Conservation (phyloP, 2,113 vertebrate species). For the Bubo scandiacus region DNA sequence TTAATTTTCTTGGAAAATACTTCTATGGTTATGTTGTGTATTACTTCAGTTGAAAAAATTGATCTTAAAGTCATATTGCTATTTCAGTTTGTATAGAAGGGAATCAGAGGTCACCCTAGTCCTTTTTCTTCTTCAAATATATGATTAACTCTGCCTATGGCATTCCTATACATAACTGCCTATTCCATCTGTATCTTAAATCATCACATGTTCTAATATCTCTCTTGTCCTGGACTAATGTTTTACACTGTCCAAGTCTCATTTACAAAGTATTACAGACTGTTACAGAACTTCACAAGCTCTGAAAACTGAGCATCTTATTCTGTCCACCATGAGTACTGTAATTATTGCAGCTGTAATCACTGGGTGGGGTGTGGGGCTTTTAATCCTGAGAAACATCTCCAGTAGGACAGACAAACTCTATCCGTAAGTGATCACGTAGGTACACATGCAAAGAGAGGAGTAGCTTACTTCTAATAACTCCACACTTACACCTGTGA, state of each 20-base stretch:
- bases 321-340: not conserved
- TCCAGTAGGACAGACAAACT: not conserved
- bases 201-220: not conserved
- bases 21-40: not conserved
- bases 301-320: not conserved
- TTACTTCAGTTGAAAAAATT: not conserved
- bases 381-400: rapidly evolving
- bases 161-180: not conserved
- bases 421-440: not conserved
- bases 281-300: not conserved
- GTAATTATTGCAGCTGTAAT: not conserved
- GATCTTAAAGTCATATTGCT: not conserved
- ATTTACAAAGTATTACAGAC: not conserved
- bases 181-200: not conserved
- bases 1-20: not conserved
- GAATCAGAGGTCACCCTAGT: not conserved
- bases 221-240: not conserved
- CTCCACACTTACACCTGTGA: not conserved
- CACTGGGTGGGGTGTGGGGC: not conserved
- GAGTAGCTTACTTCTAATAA: not conserved
- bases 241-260: not conserved
- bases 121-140: not conserved
- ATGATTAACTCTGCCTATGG: not conserved
- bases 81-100: not conserved
- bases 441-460: not conserved